A percentile compares a stretch with the other conserved stretches of the same genome.
Conservation (phyloP, 2,113 vertebrate species). For the Equus przewalskii region DNA sequence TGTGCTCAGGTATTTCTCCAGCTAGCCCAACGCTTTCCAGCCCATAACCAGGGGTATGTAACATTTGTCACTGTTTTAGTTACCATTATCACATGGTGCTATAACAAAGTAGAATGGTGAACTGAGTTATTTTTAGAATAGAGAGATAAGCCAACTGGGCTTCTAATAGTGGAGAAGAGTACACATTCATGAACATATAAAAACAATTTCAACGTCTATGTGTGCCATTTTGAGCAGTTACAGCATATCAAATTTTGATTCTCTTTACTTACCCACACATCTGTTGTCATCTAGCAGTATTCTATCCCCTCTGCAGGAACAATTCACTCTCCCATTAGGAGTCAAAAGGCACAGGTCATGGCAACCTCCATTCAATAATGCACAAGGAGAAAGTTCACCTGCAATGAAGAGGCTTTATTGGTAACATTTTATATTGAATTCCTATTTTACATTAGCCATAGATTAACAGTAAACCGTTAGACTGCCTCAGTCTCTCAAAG, state of each 20-base stretch:
- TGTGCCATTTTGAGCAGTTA: not conserved
- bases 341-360: conserved; percentile 97
- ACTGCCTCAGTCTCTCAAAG: not conserved
- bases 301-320: conserved; percentile 96
- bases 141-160: not conserved
- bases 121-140: not conserved
- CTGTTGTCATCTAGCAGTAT: conserved; percentile 96
- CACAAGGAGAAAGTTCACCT: conserved; percentile 97
- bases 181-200: not conserved
- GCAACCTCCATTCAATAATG: conserved; percentile 95
- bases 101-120: not conserved
- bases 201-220: not conserved
- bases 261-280: conserved; percentile 98
- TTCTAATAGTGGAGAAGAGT: not conserved
- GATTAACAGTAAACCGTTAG: not conserved
- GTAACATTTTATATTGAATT: not conserved
- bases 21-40: not conserved
- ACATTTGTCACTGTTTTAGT: not conserved
- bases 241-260: not conserved
- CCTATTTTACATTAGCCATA: not conserved
- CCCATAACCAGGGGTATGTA: not conserved
- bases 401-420: conserved; percentile 67
- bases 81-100: conserved; percentile 17
- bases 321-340: conserved; percentile 95
- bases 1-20: not conserved